Percentiles rank a stretch among this genome's conserved stretches.
Conservation (phyloP, 92 coral and sea anemone species). For the Epizoanthus scotinus region DNA sequence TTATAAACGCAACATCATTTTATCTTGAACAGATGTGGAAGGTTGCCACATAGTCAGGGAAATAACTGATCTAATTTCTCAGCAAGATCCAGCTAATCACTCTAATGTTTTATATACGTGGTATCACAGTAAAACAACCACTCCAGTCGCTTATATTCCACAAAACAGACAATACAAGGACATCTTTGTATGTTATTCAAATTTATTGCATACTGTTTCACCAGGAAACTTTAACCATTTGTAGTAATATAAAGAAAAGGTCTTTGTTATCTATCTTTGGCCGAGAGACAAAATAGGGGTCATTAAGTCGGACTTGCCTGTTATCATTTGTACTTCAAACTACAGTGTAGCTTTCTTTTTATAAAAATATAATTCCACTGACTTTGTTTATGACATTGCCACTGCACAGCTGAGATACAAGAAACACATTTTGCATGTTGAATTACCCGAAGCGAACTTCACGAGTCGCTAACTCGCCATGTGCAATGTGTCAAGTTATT, state of each 20-base stretch:
- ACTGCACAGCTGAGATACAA: background rate
- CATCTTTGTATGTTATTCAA: constrained; percentile 20
- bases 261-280: constrained; percentile 29
- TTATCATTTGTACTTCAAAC: background rate
- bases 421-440: background rate
- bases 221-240: constrained; percentile 54
- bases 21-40: background rate
- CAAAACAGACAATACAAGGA: background rate
- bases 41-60: background rate
- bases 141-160: background rate
- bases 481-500: background rate
- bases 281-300: constrained; percentile 8
- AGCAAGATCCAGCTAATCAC: background rate
- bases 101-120: background rate
- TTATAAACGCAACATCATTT: background rate
- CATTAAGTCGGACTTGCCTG: background rate
- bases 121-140: background rate
- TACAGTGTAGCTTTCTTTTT: background rate
- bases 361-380: background rate
- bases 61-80: background rate
- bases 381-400: background rate
- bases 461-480: background rate
- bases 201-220: constrained; percentile 59
- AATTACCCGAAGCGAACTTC: background rate
- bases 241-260: constrained; percentile 34